Evolutionary conservation across 2,113 vertebrate genomes (phyloP), one percentile per base, ranked within the genome.

Genomic region (Microcebus ravelobensis): DNA sequence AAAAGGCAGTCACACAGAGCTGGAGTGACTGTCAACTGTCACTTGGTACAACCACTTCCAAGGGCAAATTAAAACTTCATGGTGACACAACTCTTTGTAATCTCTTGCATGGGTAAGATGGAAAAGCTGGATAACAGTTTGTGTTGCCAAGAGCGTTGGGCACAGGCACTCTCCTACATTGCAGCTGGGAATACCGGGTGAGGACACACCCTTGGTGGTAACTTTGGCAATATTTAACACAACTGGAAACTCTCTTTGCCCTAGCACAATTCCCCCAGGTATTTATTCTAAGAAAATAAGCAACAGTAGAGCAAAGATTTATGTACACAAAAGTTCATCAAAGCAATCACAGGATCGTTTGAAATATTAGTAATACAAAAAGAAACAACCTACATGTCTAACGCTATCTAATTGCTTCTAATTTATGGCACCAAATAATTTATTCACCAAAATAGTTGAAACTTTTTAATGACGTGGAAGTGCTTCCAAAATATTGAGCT

Each of bases 401-500:
- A 27, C 27, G 52, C 3, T 5, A 36, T 29, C 34, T 31, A 67
- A 31, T 15, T 8, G 27, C 9, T 70, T 91, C 48, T 83, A 79
- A 55, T 20, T 36, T 88, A 55, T 61, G 71, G 11, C 36, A 65
- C 12, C 36, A 70, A 57, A 81, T 39, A 39, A 39, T 39, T 39
- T 39, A 39, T 39, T 39, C 39, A 39, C 39, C 39, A 39, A 39
- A 39, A 39, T 39, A 39, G 83, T 71, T 76, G 31, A 57, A 87
- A 52, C 20, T 63, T 82, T 74, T 67, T 36, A 50, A n/a, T 85
- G 10, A 52, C 8, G 73, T 57, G 74, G 31, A 90, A 57, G 52
- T 17, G n/a, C 42, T 90, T 42, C 59, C 48, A 82, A 91, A 88
- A 81, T 70, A 82, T 68, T 82, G 90, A 96, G 10, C 63, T 48